Conservation (phyloP, 1,140 invertebrate genomes). For the Littorina saxatilis region DNA sequence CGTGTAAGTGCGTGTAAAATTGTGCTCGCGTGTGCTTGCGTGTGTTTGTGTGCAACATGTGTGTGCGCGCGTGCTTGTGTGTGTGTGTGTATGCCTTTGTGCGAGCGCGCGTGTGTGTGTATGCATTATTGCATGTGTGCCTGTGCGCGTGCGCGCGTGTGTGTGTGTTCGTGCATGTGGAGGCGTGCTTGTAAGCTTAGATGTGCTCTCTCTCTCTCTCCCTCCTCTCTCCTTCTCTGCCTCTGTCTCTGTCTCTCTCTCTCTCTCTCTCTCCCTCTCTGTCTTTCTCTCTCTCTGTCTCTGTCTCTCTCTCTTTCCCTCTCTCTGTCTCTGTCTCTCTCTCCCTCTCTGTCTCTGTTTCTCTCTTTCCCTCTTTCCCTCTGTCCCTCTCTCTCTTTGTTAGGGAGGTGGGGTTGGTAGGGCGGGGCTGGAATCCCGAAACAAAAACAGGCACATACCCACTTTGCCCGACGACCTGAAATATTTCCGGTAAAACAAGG, state of each 20-base stretch:
- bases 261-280: slow-evolving; percentile 15
- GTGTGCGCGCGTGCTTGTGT: background rate
- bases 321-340: background rate
- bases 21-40: background rate
- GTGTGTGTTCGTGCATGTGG: background rate
- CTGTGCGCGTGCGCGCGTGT: background rate
- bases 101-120: background rate
- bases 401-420: too few relatives aligned
- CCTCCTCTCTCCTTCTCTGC: background rate
- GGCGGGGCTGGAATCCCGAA: too few relatives aligned
- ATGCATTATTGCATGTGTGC: background rate
- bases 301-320: background rate
- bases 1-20: background rate
- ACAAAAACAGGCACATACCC: too few relatives aligned
- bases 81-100: background rate
- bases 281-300: background rate
- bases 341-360: background rate
- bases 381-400: too few relatives aligned
- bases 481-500: too few relatives aligned
- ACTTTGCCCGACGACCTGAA: too few relatives aligned
- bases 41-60: background rate
- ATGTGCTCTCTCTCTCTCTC: background rate
- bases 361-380: too few relatives aligned
- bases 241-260: background rate
- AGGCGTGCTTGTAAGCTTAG: background rate